phyloP scores from a whole-genome alignment of 2,888 invertebrate species.

The Neoaliturus tenellus region DNA sequence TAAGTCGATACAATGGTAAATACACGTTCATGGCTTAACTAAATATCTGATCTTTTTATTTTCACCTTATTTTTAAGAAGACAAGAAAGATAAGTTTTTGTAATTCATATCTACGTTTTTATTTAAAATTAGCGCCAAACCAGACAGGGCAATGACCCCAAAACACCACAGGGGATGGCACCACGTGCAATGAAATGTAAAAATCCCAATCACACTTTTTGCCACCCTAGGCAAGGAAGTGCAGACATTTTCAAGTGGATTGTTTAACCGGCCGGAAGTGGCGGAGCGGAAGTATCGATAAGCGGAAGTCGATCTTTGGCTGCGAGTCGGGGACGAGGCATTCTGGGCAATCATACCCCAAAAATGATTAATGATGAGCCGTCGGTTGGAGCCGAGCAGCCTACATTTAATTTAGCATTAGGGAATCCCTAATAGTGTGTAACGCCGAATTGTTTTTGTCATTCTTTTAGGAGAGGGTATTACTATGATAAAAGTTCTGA shows the following conservation, averaged over 20 bases:
- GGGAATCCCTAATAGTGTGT: neutral
- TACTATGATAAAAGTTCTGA: too few relatives aligned
- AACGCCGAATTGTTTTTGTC: neutral
- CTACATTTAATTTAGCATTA: neutral
- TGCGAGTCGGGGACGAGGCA: neutral
- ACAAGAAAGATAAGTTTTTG: too few relatives aligned
- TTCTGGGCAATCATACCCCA: neutral
- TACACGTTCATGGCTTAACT: slow-evolving; percentile 51
- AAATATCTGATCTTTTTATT: neutral
- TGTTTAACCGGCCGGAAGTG: slow-evolving; percentile 35
- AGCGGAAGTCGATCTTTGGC: slow-evolving; percentile 6
- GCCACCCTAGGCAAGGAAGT: neutral
- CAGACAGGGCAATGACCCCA: too few relatives aligned
- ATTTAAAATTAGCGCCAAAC: too few relatives aligned
- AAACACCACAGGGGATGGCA: neutral
- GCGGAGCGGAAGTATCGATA: slow-evolving; percentile 40
- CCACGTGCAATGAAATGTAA: neutral
- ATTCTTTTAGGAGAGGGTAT: too few relatives aligned
- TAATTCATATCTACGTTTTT: too few relatives aligned
- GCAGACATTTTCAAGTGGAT: neutral
- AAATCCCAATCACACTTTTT: neutral
- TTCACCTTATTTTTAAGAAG: too few relatives aligned
- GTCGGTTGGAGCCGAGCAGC: neutral
- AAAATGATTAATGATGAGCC: neutral
- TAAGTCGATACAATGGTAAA: slow-evolving; percentile 46